Base-by-base conservation (phyloP, 2,888 invertebrate species). In the Caenorhabditis drosophilae region DNA sequence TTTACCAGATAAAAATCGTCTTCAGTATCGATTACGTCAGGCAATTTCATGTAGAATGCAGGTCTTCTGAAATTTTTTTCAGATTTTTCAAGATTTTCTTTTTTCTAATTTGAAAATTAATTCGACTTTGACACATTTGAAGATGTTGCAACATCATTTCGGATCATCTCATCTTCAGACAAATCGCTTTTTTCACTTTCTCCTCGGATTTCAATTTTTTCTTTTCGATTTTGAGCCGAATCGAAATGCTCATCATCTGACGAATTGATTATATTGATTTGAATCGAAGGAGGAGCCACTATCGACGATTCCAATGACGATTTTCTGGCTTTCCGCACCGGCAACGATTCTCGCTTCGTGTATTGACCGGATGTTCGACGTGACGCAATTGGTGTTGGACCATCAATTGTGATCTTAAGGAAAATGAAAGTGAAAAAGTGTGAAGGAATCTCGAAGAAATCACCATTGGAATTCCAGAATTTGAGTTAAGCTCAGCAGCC, bases 21-120 rank as follows among this genome's bases (percentile, higher is more conserved):
- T 34, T 67, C 73, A 18, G 76, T 58, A 12, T 63, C 66, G 34
- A 77, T 77, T 9, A 58, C 55, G 54, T 77, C 77, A 2, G 77
- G 73, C 45, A 77, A 74, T 3, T 75, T 73, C 16, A 77, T 72
- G 55, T 77, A 77, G 44, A 76, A 61, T 31, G 60, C 73, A 50
- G 68, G 67, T 2, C 66, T 64, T 11, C 74, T 67, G 16, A 53
- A 49, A n/a, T 53, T 56, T n/a, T 56, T 51, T 36, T 54, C 40
- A 15, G 50, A 4, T 35, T 49, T 60, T 7, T 9, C 31, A 15
- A 11, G 36, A 36, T 36, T 36, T n/a, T n/a, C n/a, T n/a, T n/a
- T n/a, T n/a, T n/a, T n/a, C n/a, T n/a, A n/a, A n/a, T n/a, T n/a
- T n/a, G n/a, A n/a, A n/a, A n/a, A n/a, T n/a, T n/a, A n/a, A n/a